A percentile compares a stretch with the other conserved stretches of the same genome.
phyloP scores from a whole-genome alignment of 2,888 invertebrate genomes.

The Iselma pallidipennis region DNA sequence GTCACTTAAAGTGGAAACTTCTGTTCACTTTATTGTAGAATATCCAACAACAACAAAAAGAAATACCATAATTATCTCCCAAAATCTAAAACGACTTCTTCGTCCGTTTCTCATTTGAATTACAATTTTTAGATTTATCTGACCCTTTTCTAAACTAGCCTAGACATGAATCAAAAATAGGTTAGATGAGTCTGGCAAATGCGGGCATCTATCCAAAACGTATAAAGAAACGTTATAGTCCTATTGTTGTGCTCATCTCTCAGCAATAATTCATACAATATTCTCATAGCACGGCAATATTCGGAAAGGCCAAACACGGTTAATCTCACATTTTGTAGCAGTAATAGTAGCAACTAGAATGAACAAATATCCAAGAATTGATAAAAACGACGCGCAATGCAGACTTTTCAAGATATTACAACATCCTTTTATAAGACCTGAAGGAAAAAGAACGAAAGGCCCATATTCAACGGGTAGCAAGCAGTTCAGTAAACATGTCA shows the following conservation, averaged over 20 bases:
- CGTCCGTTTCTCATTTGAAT: too few species aligned
- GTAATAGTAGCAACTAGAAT: too few species aligned
- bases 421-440: too few species aligned
- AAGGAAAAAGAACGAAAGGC: too few species aligned
- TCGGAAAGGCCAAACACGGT: background rate
- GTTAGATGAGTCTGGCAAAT: background rate
- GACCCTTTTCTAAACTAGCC: background rate
- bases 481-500: background rate
- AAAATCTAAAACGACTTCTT: too few species aligned
- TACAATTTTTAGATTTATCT: background rate
- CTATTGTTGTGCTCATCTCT: background rate
- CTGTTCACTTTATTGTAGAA: too few species aligned
- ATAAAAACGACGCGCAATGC: background rate
- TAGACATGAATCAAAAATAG: background rate
- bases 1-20: too few species aligned
- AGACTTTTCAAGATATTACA: background rate
- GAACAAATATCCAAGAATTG: background rate
- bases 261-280: background rate
- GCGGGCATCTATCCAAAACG: background rate
- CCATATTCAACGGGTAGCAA: too few species aligned
- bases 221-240: background rate
- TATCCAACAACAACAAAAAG: too few species aligned
- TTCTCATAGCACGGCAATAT: background rate
- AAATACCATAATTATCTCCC: too few species aligned
- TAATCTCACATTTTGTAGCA: background rate